These are phyloP conservation scores for Temnothorax ravouxi DNA, from an alignment of 2,888 invertebrate species.

Conservation along the genomic window DNA sequence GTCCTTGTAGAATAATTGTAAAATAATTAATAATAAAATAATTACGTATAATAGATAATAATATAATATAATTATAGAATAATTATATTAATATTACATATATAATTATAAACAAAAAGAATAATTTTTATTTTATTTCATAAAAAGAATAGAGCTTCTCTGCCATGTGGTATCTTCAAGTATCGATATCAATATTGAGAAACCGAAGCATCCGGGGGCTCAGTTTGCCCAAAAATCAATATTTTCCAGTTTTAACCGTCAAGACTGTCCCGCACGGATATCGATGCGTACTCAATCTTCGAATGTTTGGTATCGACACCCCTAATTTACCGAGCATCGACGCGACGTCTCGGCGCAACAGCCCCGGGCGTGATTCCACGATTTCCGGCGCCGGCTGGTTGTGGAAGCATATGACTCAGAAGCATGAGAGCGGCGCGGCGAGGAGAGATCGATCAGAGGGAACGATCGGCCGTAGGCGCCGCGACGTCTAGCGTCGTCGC, in stretches of 20 bases:
- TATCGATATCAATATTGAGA: neutral
- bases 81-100: neutral
- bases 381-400: conserved; percentile 61
- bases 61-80: neutral
- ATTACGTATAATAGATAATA: neutral
- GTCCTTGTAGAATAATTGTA: neutral
- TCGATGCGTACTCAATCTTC: neutral
- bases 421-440: conserved; percentile 68
- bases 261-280: neutral
- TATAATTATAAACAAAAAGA: neutral
- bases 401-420: conserved; percentile 84
- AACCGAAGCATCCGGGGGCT: neutral
- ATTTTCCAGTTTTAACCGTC: neutral
- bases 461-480: conserved; percentile 85
- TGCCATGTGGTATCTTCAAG: neutral
- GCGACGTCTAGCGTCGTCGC: conserved; percentile 84
- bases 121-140: neutral
- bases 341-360: neutral
- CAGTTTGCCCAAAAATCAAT: neutral
- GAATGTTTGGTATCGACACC: neutral
- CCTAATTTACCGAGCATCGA: conserved; percentile 3
- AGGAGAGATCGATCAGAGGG: conserved; percentile 84
- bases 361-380: conserved; percentile 1
- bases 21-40: neutral
- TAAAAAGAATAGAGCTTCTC: neutral